phyloP scores from a whole-genome alignment of 2,113 vertebrate species.

The Emydura subglobosa region DNA sequence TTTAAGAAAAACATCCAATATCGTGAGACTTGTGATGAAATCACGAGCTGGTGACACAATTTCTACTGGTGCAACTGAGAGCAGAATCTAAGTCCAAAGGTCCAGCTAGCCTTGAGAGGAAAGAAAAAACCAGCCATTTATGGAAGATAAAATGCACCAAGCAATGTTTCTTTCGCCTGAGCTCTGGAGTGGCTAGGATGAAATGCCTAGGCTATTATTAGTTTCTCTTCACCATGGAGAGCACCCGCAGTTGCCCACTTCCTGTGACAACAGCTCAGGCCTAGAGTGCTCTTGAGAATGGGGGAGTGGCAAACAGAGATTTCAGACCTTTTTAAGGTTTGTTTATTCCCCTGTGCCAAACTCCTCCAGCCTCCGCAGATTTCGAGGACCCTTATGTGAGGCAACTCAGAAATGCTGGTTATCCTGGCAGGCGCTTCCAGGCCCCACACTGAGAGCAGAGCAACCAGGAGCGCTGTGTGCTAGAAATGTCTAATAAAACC shows the following conservation, averaged over 20 bases:
- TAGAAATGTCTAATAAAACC: not conserved
- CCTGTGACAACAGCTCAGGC: not conserved
- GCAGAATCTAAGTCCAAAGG: not conserved
- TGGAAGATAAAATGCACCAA: not conserved
- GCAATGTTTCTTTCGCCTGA: slow-evolving; percentile 2
- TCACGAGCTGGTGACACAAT: not conserved
- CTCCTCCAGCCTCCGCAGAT: slow-evolving; percentile 1
- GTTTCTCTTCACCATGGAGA: slow-evolving; percentile 8
- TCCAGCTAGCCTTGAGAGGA: not conserved
- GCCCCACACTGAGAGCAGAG: not conserved
- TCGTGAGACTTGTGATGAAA: not conserved
- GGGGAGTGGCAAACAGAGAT: slow-evolving; percentile 48
- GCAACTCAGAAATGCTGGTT: not conserved
- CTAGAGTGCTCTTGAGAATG: not conserved
- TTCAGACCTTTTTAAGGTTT: slow-evolving; percentile 44
- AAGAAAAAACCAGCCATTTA: slow-evolving; percentile 10
- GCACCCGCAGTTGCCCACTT: not conserved
- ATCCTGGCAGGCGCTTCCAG: not conserved
- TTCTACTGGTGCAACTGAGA: not conserved
- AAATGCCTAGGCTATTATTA: slow-evolving; percentile 14
- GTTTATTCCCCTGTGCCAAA: slow-evolving; percentile 10
- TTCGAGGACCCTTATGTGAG: not conserved
- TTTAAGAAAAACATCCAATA: not conserved
- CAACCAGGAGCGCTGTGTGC: not conserved
- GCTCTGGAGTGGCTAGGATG: slow-evolving; percentile 5